Base-by-base conservation (phyloP, 1,140 invertebrate genomes). In the Plectrocnemia conspersa region DNA sequence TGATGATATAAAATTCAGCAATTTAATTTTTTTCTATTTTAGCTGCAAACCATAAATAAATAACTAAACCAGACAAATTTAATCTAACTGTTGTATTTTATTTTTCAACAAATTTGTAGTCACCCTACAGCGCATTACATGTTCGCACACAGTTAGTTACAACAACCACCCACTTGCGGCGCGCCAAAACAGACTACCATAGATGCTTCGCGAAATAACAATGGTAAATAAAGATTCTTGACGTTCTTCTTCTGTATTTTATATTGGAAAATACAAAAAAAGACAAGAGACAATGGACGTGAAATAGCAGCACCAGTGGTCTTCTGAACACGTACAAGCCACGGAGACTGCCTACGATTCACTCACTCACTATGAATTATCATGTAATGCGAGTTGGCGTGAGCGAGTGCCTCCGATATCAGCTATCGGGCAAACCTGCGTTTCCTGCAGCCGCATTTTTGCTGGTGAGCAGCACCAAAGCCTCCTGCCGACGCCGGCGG, bases 391-490 rank as follows among this genome's bases (percentile, higher is more conserved):
- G 27, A 29, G 27, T 29, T 6, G 27, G 6, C 27, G 27, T 29
- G n/a, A n/a, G 6, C 27, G 27, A 29, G 27, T 29, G n/a, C 27
- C 27, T 6, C 27, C n/a, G 27, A 23, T n/a, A 32, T 27, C 45
- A 15, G 15, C 9, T 49, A 35, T 49, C 18, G 11, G 27, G n/a
- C 23, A 33, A 22, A 18, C 18, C 27, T 33, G 16, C 29, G 33
- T 48, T 48, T 33, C 25, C 15, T 49, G 24, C 16, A 40, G 49
- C 22, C 33, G 13, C 49, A 38, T 18, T 40, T 25, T 15, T 35
- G 27, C 27, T 18, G 16, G 36, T 40, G 36, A 46, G 21, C 52
- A 35, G 54, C 57, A 55, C 57, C 57, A 59, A 59, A 59, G 52
- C 46, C 22, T 41, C 57, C n/a, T n/a, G 23, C 45, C 44, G 56